A percentile compares a stretch with the other conserved stretches of the same genome.
These are phyloP conservation scores for Steromphala cineraria DNA, from an alignment of 2,888 invertebrate genomes.

Conservation along the genomic window DNA sequence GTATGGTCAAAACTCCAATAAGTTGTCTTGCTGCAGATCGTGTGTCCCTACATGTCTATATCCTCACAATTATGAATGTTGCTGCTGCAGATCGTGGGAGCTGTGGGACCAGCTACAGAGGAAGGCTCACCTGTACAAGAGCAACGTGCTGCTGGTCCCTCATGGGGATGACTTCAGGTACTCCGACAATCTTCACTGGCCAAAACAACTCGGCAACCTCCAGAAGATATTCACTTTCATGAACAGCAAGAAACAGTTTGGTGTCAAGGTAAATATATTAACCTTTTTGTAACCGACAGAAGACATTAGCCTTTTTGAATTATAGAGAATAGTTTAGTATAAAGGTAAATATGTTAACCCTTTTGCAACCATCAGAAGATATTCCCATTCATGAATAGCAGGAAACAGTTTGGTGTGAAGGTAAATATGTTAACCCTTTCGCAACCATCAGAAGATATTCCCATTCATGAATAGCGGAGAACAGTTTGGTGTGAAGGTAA, in stretches of 20 bases:
- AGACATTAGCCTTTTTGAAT: no score
- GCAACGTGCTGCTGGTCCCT: conserved; percentile 69
- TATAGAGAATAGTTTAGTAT: background rate
- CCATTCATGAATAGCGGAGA: no score
- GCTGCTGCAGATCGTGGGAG: conserved; percentile 39
- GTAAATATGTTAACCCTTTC: no score
- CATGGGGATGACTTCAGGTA: conserved; percentile 76
- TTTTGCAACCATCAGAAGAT: conserved; percentile 69
- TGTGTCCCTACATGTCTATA: no score
- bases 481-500: conserved; percentile 34
- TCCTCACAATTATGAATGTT: no score
- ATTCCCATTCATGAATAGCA: conserved; percentile 72
- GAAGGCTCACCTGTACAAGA: conserved; percentile 71
- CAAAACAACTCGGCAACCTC: conserved; percentile 69
- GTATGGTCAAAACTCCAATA: no score
- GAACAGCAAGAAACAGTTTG: conserved; percentile 65
- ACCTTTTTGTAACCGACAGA: no score
- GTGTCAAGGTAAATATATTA: conserved; percentile 61
- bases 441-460: no score
- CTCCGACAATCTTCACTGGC: conserved; percentile 64
- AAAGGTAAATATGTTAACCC: no score
- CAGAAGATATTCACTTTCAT: conserved; percentile 71
- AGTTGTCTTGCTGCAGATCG: no score
- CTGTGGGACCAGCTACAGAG: conserved; percentile 73
- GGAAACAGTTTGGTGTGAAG: conserved; percentile 54